Conservation (phyloP, 1,140 invertebrate genomes). For the Brachionus rotundiformis region DNA sequence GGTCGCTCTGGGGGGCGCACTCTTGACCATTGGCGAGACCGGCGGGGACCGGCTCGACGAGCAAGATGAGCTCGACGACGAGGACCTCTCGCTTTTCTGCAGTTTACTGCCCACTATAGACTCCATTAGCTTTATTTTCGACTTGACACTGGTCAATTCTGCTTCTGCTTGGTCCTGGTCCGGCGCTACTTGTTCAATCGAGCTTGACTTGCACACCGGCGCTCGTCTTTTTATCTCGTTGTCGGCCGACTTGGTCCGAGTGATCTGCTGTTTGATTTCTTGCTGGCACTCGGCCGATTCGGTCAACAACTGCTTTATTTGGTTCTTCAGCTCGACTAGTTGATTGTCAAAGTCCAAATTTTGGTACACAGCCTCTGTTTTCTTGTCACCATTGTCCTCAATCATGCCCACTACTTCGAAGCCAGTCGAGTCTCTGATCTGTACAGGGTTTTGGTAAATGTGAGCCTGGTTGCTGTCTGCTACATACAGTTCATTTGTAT, state of each 20-base stretch:
- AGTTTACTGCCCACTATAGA: neutral
- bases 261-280: slow-evolving; percentile 5
- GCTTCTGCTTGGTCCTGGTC: neutral
- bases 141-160: neutral
- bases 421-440: slow-evolving; percentile 46
- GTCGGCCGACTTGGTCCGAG: neutral
- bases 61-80: slow-evolving; percentile 7
- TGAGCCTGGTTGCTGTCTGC: neutral
- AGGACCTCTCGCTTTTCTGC: neutral
- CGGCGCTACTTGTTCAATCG: neutral
- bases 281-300: neutral
- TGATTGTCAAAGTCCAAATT: slow-evolving; percentile 38
- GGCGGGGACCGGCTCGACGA: slow-evolving; percentile 50
- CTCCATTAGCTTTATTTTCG: slow-evolving; percentile 45
- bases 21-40: neutral
- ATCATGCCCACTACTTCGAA: slow-evolving; percentile 5
- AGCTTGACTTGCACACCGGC: neutral
- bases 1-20: neutral
- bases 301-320: slow-evolving; percentile 34
- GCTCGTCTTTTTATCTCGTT: neutral
- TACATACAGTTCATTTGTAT: slow-evolving; percentile 5
- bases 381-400: neutral
- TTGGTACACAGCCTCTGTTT: neutral
- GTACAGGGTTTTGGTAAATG: neutral
- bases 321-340: slow-evolving; percentile 46